These are phyloP conservation scores for Rhea americana DNA, from an alignment of 2,113 vertebrate species.

Conservation along the genomic window DNA sequence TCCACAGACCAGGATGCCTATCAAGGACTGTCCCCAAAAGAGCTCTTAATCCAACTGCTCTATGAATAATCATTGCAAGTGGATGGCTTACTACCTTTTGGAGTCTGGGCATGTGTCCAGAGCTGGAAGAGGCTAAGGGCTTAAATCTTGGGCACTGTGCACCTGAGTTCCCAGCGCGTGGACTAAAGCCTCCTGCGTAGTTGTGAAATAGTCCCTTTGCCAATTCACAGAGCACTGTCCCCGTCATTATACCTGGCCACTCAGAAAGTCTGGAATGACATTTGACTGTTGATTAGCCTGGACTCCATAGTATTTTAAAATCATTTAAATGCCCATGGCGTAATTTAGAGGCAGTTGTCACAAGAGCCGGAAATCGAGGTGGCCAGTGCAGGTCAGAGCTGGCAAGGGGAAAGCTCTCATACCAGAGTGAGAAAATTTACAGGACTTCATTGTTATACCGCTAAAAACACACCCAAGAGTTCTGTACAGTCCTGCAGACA, in stretches of 20 bases:
- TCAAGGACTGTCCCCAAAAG: not conserved
- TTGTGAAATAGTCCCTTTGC: not conserved
- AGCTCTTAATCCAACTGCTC: not conserved
- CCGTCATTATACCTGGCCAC: not conserved
- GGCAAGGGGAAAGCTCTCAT: not conserved
- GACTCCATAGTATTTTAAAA: not conserved
- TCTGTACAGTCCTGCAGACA: slow-evolving; percentile 32
- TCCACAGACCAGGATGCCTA: not conserved
- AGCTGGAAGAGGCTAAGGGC: not conserved
- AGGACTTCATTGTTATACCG: not conserved
- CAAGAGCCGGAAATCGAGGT: not conserved
- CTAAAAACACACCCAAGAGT: slow-evolving; percentile 15
- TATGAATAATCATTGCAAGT: not conserved
- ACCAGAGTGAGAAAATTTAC: not conserved
- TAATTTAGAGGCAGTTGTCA: not conserved
- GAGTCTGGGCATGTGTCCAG: rapidly evolving
- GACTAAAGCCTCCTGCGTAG: not conserved
- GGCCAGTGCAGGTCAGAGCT: not conserved
- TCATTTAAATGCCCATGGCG: not conserved
- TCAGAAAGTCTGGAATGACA: not conserved
- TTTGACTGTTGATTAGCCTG: not conserved
- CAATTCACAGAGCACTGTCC: not conserved
- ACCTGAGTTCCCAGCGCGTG: not conserved
- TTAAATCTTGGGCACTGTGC: not conserved
- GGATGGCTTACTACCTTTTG: not conserved